These are phyloP conservation scores for Quadroppia sp. DNA, from an alignment of 2,888 invertebrate species.

Conservation along the genomic window DNA sequence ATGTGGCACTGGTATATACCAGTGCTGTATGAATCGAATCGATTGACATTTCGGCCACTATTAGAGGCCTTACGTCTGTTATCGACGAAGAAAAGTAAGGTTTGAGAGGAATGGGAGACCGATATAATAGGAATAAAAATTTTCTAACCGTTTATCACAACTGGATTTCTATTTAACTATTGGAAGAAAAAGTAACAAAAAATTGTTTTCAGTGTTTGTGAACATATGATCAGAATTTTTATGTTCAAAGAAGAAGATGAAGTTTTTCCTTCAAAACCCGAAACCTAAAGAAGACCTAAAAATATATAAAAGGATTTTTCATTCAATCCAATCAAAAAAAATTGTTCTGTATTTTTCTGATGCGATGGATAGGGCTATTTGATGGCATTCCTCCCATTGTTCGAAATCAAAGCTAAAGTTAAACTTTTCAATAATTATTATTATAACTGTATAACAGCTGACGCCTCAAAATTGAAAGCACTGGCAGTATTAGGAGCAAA, in stretches of 20 bases:
- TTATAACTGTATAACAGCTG: constrained; percentile 20
- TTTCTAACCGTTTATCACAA: neutral
- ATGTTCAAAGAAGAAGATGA: neutral
- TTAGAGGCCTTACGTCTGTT: constrained; percentile 4
- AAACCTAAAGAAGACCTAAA: neutral
- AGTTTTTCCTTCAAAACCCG: neutral
- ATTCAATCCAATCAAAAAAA: neutral
- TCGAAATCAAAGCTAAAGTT: constrained; percentile 2
- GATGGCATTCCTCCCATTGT: neutral
- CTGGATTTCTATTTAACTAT: neutral
- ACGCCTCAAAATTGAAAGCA: constrained; percentile 17
- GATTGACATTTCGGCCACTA: constrained; percentile 29
- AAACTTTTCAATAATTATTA: constrained; percentile 28
- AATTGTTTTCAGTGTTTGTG: neutral
- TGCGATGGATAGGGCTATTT: neutral
- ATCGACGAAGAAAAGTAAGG: neutral
- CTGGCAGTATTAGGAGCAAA: neutral
- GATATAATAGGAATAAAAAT: neutral
- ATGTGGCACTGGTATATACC: neutral
- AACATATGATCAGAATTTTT: neutral
- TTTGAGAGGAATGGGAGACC: neutral
- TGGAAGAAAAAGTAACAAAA: neutral
- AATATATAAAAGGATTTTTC: neutral
- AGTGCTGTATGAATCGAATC: constrained; percentile 28
- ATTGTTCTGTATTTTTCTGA: neutral